A percentile compares a stretch with the other conserved stretches of the same genome.
Evolutionary conservation across 2,888 invertebrate genomes (phyloP).

Genomic region (Acronicta aceris): DNA sequence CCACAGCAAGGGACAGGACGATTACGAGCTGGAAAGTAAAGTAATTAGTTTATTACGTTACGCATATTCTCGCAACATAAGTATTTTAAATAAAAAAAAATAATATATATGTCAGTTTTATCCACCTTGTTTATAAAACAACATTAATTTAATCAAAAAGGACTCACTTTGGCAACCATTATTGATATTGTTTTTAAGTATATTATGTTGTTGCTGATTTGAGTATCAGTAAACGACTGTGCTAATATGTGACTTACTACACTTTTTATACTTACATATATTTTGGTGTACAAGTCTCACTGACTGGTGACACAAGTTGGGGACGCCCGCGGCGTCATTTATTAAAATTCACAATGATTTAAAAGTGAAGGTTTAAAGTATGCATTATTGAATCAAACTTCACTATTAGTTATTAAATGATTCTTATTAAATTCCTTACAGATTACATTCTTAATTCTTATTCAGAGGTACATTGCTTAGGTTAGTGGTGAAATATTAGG

Average conservation of each 20-base stretch:
- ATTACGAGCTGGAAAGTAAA: conserved; percentile 66
- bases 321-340: conserved; percentile 27
- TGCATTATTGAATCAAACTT: too few relatives aligned
- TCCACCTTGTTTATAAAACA: too few relatives aligned
- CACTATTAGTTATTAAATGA: too few relatives aligned
- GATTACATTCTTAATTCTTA: not conserved
- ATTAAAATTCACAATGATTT: conserved; percentile 10
- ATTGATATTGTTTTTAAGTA: too few relatives aligned
- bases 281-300: conserved; percentile 53
- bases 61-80: not conserved
- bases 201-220: conserved; percentile 65
- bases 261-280: conserved; percentile 78
- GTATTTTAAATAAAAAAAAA: not conserved
- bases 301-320: conserved; percentile 30
- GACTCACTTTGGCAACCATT: conserved; percentile 80
- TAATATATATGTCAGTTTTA: too few relatives aligned
- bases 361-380: conserved; percentile 47
- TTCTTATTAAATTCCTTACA: not conserved
- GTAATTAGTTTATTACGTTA: not conserved
- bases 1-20: conserved; percentile 72
- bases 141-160: not conserved
- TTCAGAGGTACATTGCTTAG: too few relatives aligned
- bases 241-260: conserved; percentile 59
- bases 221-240: conserved; percentile 72
- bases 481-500: too few relatives aligned